These are phyloP conservation scores for Microctonus aethiopoides DNA, from an alignment of 2,888 invertebrate species.

Conservation along the genomic window DNA sequence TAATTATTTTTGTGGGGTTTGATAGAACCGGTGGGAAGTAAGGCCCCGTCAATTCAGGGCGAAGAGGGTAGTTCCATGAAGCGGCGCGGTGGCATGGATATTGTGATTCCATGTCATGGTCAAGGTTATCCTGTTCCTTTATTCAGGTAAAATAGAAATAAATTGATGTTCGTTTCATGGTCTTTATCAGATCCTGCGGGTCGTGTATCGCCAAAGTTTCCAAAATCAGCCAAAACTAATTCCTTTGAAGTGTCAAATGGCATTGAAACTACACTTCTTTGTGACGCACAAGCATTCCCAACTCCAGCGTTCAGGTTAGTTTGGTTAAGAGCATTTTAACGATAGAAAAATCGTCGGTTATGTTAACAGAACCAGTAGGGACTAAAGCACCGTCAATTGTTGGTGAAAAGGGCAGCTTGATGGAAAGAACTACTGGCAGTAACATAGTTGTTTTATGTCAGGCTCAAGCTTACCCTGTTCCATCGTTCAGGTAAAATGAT, in stretches of 20 bases:
- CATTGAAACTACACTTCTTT: constrained; percentile 61
- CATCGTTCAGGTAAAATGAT: constrained; percentile 76
- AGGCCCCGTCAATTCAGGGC: constrained; percentile 70
- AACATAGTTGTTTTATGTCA: constrained; percentile 76
- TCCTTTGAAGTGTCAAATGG: constrained; percentile 57
- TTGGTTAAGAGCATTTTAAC: not conserved
- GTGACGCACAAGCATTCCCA: constrained; percentile 63
- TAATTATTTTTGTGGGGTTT: constrained; percentile 1
- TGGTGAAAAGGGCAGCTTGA: constrained; percentile 64
- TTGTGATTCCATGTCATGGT: constrained; percentile 72
- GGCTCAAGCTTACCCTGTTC: constrained; percentile 78
- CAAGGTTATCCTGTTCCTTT: constrained; percentile 78
- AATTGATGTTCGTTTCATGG: constrained; percentile 1
- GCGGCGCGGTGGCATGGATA: constrained; percentile 65
- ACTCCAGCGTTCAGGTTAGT: constrained; percentile 61
- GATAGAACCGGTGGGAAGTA: constrained; percentile 70
- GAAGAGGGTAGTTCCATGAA: constrained; percentile 68
- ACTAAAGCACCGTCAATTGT: constrained; percentile 63
- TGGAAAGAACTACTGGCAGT: constrained; percentile 50
- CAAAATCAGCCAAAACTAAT: constrained; percentile 68
- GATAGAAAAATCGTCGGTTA: constrained; percentile 22
- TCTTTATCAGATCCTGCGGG: constrained; percentile 62
- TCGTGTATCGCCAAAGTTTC: constrained; percentile 63
- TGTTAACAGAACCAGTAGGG: constrained; percentile 61
- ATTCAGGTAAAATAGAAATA: constrained; percentile 75